Evolutionary conservation across 2,888 invertebrate species (phyloP).

Genomic region (Dynastes hyllus): DNA sequence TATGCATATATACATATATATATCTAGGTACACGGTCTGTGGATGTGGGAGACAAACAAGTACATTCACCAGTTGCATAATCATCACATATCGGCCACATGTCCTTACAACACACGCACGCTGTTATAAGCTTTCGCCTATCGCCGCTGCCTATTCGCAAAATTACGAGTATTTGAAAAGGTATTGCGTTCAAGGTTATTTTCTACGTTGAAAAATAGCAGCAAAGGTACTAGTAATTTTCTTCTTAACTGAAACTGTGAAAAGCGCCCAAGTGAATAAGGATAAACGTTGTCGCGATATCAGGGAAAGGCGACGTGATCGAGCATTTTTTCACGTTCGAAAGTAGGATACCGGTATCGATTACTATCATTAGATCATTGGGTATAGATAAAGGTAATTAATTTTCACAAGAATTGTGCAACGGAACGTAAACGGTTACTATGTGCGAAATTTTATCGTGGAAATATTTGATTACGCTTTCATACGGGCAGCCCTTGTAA

Average conservation of each 20-base stretch:
- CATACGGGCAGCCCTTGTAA: constrained; percentile 8
- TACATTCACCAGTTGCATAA: constrained; percentile 60
- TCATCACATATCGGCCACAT: constrained; percentile 57
- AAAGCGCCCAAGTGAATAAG: no score
- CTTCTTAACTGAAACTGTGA: background rate
- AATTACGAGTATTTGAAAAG: constrained; percentile 11
- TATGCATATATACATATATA: background rate
- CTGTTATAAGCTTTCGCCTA: constrained; percentile 59
- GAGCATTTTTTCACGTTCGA: constrained; percentile 1
- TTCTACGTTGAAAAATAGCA: constrained; percentile 22
- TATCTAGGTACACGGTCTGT: constrained; percentile 14
- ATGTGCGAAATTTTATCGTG: constrained; percentile 34
- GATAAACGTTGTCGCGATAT: background rate
- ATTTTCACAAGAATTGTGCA: constrained; percentile 38
- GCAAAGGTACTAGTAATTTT: background rate
- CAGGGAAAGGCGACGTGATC: constrained; percentile 19
- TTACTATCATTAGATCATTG: constrained; percentile 39
- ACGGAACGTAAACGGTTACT: constrained; percentile 10
- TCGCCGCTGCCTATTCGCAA: constrained; percentile 55
- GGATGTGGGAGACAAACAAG: constrained; percentile 54
- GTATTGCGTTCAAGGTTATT: constrained; percentile 17
- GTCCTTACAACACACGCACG: constrained; percentile 55
- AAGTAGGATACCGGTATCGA: constrained; percentile 15
- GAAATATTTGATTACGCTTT: constrained; percentile 25
- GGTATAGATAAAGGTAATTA: constrained; percentile 41